A percentile compares a stretch with the other conserved stretches of the same genome.
phyloP scores from a whole-genome alignment of 2,888 invertebrate genomes.

The Andrena chrysosceles region DNA sequence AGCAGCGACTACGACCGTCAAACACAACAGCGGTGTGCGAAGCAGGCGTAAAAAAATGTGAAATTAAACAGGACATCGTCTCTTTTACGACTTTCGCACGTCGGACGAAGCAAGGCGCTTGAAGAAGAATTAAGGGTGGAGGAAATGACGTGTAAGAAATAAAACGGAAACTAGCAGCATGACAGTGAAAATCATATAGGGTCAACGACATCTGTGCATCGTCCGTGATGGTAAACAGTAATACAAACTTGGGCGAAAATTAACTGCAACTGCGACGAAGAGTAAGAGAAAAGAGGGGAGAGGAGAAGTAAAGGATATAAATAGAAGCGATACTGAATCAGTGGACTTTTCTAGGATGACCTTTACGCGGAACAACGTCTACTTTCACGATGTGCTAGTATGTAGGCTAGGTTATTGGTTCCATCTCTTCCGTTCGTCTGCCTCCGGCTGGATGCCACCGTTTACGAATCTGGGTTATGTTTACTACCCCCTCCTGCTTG shows the following conservation, averaged over 20 bases:
- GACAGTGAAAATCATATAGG: no score
- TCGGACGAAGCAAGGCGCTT: no score
- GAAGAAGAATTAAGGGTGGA: no score
- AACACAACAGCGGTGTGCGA: no score
- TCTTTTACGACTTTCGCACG: no score
- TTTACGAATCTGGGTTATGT: conserved; percentile 78
- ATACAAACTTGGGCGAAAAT: no score
- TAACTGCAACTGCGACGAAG: background rate
- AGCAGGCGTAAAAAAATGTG: no score
- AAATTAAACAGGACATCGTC: no score
- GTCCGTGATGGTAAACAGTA: no score
- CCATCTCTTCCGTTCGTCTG: conserved; percentile 37
- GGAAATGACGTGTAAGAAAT: no score
- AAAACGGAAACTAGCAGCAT: no score
- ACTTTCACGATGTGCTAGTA: conserved; percentile 68
- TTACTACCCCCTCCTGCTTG: conserved; percentile 70
- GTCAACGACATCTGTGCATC: no score
- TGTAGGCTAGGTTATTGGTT: conserved; percentile 79
- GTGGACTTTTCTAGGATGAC: conserved; percentile 74
- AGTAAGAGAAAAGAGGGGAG: background rate
- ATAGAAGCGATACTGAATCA: conserved; percentile 74
- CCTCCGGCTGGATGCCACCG: conserved; percentile 60
- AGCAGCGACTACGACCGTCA: conserved; percentile 10
- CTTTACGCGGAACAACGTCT: conserved; percentile 75
- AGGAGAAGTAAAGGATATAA: conserved; percentile 66